Evolutionary conservation across 2,888 invertebrate genomes (phyloP).

Genomic region (Vanessa cardui): DNA sequence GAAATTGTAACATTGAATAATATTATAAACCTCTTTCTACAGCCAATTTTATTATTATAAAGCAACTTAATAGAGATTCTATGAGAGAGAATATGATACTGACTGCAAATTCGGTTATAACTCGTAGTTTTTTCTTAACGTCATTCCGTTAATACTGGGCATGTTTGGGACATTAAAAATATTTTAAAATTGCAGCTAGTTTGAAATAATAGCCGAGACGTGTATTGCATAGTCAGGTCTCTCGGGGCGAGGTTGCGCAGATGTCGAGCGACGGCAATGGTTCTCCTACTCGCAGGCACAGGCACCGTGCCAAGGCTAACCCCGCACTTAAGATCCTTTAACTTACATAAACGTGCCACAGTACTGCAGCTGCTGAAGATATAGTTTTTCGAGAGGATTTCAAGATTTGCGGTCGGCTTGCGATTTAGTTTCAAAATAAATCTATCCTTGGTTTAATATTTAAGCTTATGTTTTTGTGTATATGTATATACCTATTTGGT

Average conservation of each 20-base stretch:
- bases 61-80: too few relatives aligned
- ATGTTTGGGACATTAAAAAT: background rate
- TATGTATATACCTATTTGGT: too few relatives aligned
- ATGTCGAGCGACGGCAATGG: conserved; percentile 40
- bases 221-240: conserved; percentile 19
- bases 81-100: too few relatives aligned
- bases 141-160: background rate
- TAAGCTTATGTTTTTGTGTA: background rate
- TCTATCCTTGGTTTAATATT: background rate
- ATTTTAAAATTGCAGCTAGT: conserved; percentile 12
- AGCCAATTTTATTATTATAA: too few relatives aligned
- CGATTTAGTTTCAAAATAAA: conserved; percentile 3
- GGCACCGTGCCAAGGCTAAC: conserved; percentile 69
- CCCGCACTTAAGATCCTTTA: conserved; percentile 43
- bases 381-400: conserved; percentile 22
- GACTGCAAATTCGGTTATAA: too few relatives aligned
- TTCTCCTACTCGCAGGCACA: conserved; percentile 55
- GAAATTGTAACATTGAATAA: too few relatives aligned
- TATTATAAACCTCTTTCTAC: too few relatives aligned
- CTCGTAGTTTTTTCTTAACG: background rate
- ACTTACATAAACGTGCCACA: conserved; percentile 46
- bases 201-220: conserved; percentile 18
- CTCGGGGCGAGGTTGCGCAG: conserved; percentile 29
- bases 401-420: conserved; percentile 20
- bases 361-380: conserved; percentile 38